phyloP scores from a whole-genome alignment of 2,888 invertebrate genomes.

The Torymus texanus region DNA sequence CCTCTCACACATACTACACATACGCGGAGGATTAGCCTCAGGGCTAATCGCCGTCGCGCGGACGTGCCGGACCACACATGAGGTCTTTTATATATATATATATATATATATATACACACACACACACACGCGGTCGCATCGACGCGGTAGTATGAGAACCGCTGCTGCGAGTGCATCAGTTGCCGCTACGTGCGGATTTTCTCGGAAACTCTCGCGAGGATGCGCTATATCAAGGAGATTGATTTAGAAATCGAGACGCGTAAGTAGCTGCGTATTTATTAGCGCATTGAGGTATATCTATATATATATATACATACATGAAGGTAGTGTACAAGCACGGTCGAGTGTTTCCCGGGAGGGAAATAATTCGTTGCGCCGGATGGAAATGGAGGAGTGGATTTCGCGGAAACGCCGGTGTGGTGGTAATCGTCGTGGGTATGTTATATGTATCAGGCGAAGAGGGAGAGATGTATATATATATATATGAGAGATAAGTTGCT shows the following conservation, averaged over 20 bases:
- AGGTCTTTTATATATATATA: not conserved
- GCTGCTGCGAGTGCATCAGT: too few species aligned
- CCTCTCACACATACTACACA: not conserved
- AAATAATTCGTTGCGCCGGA: too few species aligned
- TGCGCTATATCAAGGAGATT: not conserved
- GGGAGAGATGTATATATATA: too few species aligned
- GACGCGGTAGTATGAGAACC: constrained; percentile 53
- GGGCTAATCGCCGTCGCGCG: constrained; percentile 72
- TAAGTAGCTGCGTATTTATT: constrained; percentile 9
- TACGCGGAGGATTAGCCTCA: constrained; percentile 34
- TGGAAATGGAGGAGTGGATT: too few species aligned
- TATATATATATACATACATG: too few species aligned
- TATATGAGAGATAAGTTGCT: too few species aligned
- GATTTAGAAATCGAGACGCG: not conserved
- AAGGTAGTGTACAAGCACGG: too few species aligned
- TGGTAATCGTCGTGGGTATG: too few species aligned
- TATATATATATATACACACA: not conserved
- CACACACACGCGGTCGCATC: too few species aligned
- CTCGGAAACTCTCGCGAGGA: constrained; percentile 31
- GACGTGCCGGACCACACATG: constrained; percentile 69
- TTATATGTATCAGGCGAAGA: too few species aligned
- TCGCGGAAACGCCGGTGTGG: too few species aligned
- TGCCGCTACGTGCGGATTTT: not conserved
- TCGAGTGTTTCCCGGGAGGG: too few species aligned
- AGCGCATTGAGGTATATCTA: not conserved